Conservation (phyloP, 2,113 vertebrate species). For the Sphyrna mokarran region DNA sequence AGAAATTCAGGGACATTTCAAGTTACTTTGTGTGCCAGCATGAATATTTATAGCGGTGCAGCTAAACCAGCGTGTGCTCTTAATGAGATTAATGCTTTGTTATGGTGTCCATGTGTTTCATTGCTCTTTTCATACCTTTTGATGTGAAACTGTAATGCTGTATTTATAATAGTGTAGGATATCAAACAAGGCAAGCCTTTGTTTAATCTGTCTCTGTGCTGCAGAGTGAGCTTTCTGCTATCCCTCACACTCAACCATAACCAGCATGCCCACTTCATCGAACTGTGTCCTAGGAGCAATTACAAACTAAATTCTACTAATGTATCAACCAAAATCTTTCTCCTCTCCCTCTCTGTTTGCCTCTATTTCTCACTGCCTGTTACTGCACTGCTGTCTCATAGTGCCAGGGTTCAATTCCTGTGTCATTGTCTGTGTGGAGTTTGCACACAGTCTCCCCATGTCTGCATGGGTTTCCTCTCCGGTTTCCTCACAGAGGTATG, state of each 20-base stretch:
- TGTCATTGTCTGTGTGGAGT: no score
- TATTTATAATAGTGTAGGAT: constrained; percentile 30
- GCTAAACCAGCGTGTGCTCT: background rate
- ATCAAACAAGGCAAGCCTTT: constrained; percentile 17
- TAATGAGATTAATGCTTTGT: constrained; percentile 27
- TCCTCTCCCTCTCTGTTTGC: background rate
- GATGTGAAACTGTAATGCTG: constrained; percentile 30
- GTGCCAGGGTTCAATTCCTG: no score
- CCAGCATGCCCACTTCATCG: no score
- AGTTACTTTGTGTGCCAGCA: background rate
- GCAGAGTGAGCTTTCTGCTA: background rate
- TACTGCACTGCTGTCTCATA: no score
- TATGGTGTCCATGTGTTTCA: constrained; percentile 10
- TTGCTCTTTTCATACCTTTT: constrained; percentile 2
- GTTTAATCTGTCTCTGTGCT: background rate
- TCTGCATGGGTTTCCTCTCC: no score
- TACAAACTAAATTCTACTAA: constrained; percentile 16
- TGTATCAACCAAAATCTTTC: background rate
- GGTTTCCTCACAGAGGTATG: no score
- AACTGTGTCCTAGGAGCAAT: background rate
- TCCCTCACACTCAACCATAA: background rate
- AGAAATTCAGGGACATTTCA: background rate
- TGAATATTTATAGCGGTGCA: constrained; percentile 19
- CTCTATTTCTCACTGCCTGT: background rate
- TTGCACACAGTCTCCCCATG: no score